Conservation (phyloP, 2,888 invertebrate genomes). For the Esperia sulphurella region DNA sequence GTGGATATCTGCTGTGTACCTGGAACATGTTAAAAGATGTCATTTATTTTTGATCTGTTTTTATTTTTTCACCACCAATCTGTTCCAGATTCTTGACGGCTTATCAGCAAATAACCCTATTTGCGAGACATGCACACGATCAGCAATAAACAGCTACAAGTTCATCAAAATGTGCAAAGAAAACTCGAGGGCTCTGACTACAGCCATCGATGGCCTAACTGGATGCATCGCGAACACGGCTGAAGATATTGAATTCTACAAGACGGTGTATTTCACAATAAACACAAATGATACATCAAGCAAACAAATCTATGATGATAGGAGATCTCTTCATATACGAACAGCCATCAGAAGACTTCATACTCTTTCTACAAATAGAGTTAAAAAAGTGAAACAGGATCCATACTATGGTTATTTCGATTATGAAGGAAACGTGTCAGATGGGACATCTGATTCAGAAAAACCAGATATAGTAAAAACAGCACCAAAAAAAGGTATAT, state of each 20-base stretch:
- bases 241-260: background rate
- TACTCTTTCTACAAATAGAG: background rate
- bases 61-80: background rate
- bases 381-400: background rate
- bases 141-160: background rate
- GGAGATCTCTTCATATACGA: background rate
- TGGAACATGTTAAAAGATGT: no score
- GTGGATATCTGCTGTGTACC: no score
- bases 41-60: background rate
- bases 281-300: background rate
- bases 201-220: background rate
- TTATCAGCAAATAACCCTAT: background rate
- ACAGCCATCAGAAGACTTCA: background rate
- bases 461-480: background rate
- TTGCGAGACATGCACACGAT: background rate
- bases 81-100: background rate
- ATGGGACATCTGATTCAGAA: background rate
- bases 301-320: background rate
- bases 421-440: background rate
- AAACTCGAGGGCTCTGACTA: background rate
- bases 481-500: background rate
- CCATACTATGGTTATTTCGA: no score
- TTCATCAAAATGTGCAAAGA: background rate
- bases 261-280: background rate
- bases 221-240: background rate